A percentile compares a stretch with the other conserved stretches of the same genome.
These are phyloP conservation scores for Nomada fucata DNA, from an alignment of 2,888 invertebrate species.

Conservation along the genomic window DNA sequence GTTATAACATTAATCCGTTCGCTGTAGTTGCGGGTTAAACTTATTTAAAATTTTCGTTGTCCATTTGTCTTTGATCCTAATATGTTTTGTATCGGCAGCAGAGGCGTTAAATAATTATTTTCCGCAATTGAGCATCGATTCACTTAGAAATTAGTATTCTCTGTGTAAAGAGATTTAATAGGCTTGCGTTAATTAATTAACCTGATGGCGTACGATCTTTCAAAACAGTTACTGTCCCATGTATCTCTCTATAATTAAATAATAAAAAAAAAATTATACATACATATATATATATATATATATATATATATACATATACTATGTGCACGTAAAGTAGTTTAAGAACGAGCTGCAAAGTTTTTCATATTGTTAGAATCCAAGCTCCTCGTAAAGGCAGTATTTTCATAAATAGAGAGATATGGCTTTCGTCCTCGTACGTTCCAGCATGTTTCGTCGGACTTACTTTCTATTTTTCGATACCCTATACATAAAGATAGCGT, in stretches of 20 bases:
- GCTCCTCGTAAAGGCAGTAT: conserved; percentile 24
- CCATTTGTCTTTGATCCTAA: not conserved
- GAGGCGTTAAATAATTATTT: conserved; percentile 2
- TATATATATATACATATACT: not conserved
- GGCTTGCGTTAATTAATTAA: not conserved
- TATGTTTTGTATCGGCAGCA: not conserved
- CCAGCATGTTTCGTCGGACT: conserved; percentile 11
- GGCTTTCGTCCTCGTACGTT: conserved; percentile 16
- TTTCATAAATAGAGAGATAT: conserved; percentile 31
- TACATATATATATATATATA: not conserved
- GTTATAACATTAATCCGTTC: not conserved
- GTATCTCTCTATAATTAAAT: not conserved
- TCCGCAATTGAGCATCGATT: conserved; percentile 4
- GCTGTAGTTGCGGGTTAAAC: not conserved
- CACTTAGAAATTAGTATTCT: not conserved
- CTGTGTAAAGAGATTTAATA: not conserved
- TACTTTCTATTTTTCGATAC: conserved; percentile 46
- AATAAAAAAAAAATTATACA: not conserved
- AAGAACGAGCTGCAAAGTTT: not conserved
- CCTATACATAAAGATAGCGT: not conserved
- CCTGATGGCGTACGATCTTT: not conserved
- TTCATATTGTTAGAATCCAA: not conserved
- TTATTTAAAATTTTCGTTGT: not conserved
- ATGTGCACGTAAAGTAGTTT: conserved; percentile 15
- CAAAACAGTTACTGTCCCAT: not conserved